Base-by-base conservation (phyloP, 2,888 invertebrate species). In the Lasioglossum zephyrum region DNA sequence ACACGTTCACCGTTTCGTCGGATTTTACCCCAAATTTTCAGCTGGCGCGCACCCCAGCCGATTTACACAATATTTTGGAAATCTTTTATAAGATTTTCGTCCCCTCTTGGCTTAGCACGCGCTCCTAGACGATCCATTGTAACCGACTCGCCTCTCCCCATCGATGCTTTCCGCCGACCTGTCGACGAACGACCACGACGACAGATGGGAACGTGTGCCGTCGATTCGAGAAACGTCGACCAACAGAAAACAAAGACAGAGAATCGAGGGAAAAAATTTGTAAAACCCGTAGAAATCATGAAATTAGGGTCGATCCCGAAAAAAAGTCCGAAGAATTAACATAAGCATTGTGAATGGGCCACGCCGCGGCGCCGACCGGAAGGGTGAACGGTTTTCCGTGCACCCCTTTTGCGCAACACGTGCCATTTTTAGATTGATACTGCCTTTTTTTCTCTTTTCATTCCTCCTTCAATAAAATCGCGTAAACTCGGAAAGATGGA, bases 51-150 rank as follows among this genome's bases (percentile, higher is more conserved):
- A 85, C 84, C 83, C 84, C 77, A 80, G 31, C 84, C 93, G 95
- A 94, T 95, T 95, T 95, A 95, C 95, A 95, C 95, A 95, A 95
- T 95, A 95, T 95, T 95, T 95, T 95, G 95, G 95, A 95, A 95
- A 95, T 94, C 95, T 93, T 94, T 94, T 93, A 95, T 94, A 92
- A 92, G 90, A 90, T 90, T 88, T 88, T 87, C 77, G n/a, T 57
- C n/a, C 86, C 90, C 88, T 41, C 70, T 13, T 85, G 84, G 93
- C 92, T 93, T 92, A 92, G 78, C 80, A 70, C 87, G 66, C 82
- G 75, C 85, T 88, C 85, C 87, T 88, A 84, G 78, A 84, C 81
- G 88, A 80, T 81, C 85, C 78, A 88, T 88, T 88, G 88, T 88
- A 82, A 84, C 57, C 88, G 82, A 84, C 77, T 77, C 85, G 75